phyloP scores from a whole-genome alignment of 2,888 invertebrate species.

The Athetis lepigone region DNA sequence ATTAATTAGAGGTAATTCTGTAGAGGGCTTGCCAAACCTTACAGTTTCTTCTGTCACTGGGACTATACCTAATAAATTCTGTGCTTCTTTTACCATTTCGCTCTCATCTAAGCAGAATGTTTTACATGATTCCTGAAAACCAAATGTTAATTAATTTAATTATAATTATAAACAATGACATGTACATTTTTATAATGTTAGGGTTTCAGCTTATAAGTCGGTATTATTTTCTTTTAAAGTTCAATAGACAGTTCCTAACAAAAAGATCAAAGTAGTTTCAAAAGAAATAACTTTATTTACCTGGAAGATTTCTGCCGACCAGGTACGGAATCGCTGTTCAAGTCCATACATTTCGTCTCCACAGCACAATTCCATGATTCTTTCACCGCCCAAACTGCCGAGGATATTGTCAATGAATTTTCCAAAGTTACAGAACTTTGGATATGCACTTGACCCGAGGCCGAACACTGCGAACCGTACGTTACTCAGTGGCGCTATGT shows the following conservation, averaged over 20 bases:
- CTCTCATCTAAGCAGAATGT: constrained; percentile 98
- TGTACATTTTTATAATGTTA: no score
- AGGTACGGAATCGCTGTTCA: constrained; percentile 97
- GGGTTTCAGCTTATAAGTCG: no score
- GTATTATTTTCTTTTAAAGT: no score
- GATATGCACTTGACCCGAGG: constrained; percentile 98
- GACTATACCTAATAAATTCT: constrained; percentile 93
- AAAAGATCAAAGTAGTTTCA: not conserved
- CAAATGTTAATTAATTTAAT: not conserved
- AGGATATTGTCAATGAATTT: constrained; percentile 97
- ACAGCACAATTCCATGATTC: constrained; percentile 94
- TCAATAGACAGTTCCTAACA: no score
- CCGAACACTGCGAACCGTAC: constrained; percentile 98
- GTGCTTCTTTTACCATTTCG: constrained; percentile 95
- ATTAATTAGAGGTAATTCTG: constrained; percentile 69
- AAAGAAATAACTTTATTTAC: constrained; percentile 84
- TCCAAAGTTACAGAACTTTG: constrained; percentile 98
- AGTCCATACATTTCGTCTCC: constrained; percentile 99
- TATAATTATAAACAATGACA: no score
- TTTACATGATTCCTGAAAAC: constrained; percentile 95
- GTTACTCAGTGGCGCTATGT: constrained; percentile 96
- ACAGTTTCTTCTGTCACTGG: constrained; percentile 94
- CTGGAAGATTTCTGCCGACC: constrained; percentile 96
- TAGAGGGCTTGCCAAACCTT: constrained; percentile 91
- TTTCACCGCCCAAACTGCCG: constrained; percentile 96